Evolutionary conservation across 35 echinoderm and acorn worm genomes (phyloP), one percentile per base, ranked within the genome.

Genomic region (Acanthaster planci): DNA sequence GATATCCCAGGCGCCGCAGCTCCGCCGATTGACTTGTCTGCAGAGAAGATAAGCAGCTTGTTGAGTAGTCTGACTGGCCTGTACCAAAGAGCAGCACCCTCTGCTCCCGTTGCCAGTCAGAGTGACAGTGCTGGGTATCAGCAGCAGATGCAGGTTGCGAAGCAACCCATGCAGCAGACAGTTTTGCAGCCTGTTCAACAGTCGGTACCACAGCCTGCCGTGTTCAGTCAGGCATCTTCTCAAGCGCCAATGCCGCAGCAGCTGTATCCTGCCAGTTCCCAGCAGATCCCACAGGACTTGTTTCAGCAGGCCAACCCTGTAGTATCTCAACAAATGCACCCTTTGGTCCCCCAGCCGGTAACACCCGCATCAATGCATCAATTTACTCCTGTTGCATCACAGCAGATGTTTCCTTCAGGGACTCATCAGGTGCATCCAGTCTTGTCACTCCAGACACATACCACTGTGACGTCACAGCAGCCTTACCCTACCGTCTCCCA

Each of bases 41-140:
- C 64, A 2, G 64, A 72, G 26, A 72, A 72, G 23, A 72, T 72
- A 12, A 72, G 26, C 26, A 72, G 34, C 7, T 72, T 72, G 23
- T 26, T 72, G 64, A 72, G 64, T 34, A 72, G 64, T 72, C 34
- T 72, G 34, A 72, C 64, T 23, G 64, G 64, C 26, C 26, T 72
- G 18, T 29, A 21, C 34, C 64, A 72, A 29, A 10, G 26, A 35
- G 26, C 64, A 34, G 64, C 64, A 26, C 64, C 64, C 14, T 19
- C 34, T 72, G 64, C 34, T 10, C 7, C 23, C 14, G 22, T 72
- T 34, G 23, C 23, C 15, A 72, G 64, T 72, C 26, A 31, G 34
- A 72, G 64, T 72, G 26, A 72, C 2, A 72, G 12, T 72, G 64
- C 30, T 72, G 22, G 64, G 12, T 47, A 47, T 12, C 42, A 47